Base-by-base conservation (phyloP, 2,888 invertebrate species). In the Heliconius ismenius region DNA sequence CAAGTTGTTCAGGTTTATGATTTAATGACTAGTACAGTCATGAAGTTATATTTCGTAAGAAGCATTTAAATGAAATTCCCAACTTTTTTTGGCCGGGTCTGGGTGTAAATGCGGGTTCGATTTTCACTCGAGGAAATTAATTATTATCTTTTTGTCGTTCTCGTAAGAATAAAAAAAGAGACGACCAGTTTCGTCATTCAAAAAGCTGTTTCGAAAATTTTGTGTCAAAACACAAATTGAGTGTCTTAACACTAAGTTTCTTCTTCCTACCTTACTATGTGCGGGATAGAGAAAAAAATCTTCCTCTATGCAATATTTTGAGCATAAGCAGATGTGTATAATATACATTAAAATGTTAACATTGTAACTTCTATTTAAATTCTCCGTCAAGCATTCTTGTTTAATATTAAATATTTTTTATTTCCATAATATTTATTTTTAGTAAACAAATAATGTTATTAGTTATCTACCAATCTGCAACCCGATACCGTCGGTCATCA, bases 401-500 rank as follows among this genome's bases (percentile, higher is more conserved):
- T 18, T 49, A 32, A 32, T 32, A 32, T 32, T 7, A 32, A 32
- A 32, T 43, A 43, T 15, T 15, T 43, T 43, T 15, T 15, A 43
- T 43, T 15, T 3, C 0, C 4, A 1, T 15, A 0, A 49, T 49
- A 49, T 49, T 49, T 49, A 60, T 73, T 63, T 73, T 63, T 58
- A 26, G 43, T 28, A 73, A 76, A 43, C 72, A 76, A 76, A 76
- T 76, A 76, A 76, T 64, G 24, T 73, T 76, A 76, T 73, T 72
- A 78, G 26, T 73, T 43, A 76, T 62, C 43, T 43, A 39, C 58
- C 70, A 54, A 78, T 78, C 75, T 75, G 54, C 26, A 73, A 74
- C 72, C 70, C 39, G 74, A 78, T 79, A 79, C 62, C 73, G 79
- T 80, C 76, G 75, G 74, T 76, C 79, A 79, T 80, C 79, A 73